These are phyloP conservation scores for Stigmatopora nigra DNA, from an alignment of 2,113 vertebrate species.

Conservation along the genomic window DNA sequence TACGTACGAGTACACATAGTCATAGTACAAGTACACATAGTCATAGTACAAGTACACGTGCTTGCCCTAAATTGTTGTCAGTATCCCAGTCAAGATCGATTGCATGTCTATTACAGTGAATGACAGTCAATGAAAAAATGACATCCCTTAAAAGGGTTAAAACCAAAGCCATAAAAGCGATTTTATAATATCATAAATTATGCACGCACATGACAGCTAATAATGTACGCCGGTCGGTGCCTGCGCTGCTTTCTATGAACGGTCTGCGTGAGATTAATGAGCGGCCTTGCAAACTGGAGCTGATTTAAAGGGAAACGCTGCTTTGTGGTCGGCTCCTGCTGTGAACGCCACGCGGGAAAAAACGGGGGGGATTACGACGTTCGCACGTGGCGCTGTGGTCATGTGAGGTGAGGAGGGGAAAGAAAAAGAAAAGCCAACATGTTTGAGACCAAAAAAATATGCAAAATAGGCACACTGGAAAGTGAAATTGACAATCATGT, in stretches of 20 bases:
- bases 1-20: no score
- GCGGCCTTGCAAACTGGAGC: conserved; percentile 21
- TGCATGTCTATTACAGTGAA: no score
- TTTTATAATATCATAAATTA: no score
- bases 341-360: conserved; percentile 43
- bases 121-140: no score
- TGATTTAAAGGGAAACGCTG: conserved; percentile 44
- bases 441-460: background rate
- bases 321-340: conserved; percentile 41
- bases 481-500: background rate
- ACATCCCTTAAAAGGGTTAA: no score
- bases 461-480: background rate
- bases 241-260: conserved; percentile 8
- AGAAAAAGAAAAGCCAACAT: background rate
- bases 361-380: conserved; percentile 29
- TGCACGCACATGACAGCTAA: no score
- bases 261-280: conserved; percentile 37
- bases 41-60: no score
- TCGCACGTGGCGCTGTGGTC: conserved; percentile 4
- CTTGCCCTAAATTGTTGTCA: no score
- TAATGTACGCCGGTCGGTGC: background rate
- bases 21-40: no score
- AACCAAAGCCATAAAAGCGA: no score
- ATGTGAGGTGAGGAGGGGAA: conserved; percentile 1
- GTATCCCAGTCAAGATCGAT: no score